Percentiles rank a stretch among this genome's conserved stretches.
Conservation (phyloP, 2,888 invertebrate species). For the Apodemia duryi region DNA sequence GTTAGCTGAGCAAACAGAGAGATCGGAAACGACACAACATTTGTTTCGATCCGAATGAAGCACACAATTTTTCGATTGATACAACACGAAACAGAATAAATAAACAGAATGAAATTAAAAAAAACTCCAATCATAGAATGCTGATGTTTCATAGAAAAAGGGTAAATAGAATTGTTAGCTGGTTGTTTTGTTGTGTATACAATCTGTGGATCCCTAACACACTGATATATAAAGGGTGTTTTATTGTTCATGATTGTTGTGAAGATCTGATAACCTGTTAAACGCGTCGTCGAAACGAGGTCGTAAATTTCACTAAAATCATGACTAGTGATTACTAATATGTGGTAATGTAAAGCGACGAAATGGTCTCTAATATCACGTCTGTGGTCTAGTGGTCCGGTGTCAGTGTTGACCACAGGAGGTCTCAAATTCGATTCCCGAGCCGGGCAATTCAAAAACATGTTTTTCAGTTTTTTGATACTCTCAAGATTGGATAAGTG, state of each 20-base stretch:
- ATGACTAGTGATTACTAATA: too few species aligned
- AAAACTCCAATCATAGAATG: constrained; percentile 10
- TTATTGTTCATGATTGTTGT: not conserved
- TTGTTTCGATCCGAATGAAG: constrained; percentile 22
- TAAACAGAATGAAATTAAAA: constrained; percentile 20
- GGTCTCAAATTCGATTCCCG: too few species aligned
- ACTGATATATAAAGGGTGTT: not conserved
- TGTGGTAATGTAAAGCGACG: too few species aligned
- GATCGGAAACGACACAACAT: constrained; percentile 17
- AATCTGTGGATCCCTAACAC: not conserved
- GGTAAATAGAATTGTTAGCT: constrained; percentile 1
- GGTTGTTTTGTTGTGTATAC: not conserved
- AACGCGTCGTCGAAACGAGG: too few species aligned
- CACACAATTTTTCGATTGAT: constrained; percentile 23
- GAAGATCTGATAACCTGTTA: too few species aligned
- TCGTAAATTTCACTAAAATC: too few species aligned
- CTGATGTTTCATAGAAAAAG: constrained; percentile 13
- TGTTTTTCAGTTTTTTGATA: too few species aligned
- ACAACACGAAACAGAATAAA: constrained; percentile 24
- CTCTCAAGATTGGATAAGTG: too few species aligned
- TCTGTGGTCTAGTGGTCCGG: too few species aligned
- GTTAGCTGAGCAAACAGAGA: constrained; percentile 19
- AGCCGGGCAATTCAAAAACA: too few species aligned
- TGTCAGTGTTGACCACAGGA: too few species aligned
- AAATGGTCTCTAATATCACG: too few species aligned